Evolutionary conservation across 2,888 invertebrate species (phyloP).

Genomic region (Andrena praecox): DNA sequence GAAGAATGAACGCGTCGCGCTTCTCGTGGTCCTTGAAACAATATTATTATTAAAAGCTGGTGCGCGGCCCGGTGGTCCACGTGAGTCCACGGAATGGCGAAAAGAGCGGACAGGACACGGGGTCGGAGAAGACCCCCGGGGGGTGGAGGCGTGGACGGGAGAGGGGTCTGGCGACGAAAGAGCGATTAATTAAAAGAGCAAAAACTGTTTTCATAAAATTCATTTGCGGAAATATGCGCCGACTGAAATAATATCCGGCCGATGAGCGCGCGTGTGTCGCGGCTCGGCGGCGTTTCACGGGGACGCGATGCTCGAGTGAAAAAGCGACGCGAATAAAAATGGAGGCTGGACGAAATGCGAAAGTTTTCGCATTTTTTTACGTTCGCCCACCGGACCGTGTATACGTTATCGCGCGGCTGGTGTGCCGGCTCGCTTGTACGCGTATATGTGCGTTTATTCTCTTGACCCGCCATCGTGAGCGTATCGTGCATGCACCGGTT

Average conservation of each 20-base stretch:
- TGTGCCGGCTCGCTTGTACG: background rate
- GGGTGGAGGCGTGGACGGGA: background rate
- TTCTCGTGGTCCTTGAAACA: conserved; percentile 67
- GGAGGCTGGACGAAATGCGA: conserved; percentile 71
- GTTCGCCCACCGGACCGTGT: conserved; percentile 58
- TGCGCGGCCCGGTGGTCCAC: conserved; percentile 52
- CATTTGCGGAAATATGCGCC: conserved; percentile 84
- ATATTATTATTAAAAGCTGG: conserved; percentile 75
- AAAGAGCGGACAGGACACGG: conserved; percentile 47
- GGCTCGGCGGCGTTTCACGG: conserved; percentile 42
- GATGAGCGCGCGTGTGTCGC: conserved; percentile 79
- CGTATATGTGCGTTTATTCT: conserved; percentile 49
- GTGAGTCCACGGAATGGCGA: conserved; percentile 63
- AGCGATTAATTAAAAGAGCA: conserved; percentile 84
- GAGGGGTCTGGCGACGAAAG: conserved; percentile 65
- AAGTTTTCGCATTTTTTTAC: conserved; percentile 83
- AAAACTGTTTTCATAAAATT: conserved; percentile 85
- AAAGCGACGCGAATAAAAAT: conserved; percentile 70
- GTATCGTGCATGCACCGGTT: conserved; percentile 58
- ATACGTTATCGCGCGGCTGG: conserved; percentile 46
- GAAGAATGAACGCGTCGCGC: conserved; percentile 54
- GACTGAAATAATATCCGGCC: conserved; percentile 84
- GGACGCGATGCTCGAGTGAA: conserved; percentile 62
- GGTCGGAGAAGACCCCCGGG: conserved; percentile 5
- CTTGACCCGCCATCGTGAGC: conserved; percentile 55